Percentiles rank a stretch among this genome's conserved stretches.
phyloP scores from a whole-genome alignment of 2,797 vertebrate species.

The Peromyscus attwateri region DNA sequence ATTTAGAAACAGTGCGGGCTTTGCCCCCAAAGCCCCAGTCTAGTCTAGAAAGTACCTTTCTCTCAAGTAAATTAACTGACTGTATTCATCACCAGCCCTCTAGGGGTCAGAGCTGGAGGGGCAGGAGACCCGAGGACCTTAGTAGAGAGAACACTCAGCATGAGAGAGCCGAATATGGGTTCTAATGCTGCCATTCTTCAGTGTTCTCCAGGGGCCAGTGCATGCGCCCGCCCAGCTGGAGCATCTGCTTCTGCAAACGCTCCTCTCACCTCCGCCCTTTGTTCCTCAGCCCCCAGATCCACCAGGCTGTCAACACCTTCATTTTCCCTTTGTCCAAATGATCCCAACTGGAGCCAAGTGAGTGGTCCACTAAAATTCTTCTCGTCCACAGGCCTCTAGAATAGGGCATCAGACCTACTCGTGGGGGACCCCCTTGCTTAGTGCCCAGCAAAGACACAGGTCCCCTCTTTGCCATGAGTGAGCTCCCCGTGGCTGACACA shows the following conservation, averaged over 20 bases:
- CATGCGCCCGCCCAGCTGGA: not conserved
- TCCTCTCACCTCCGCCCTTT: not conserved
- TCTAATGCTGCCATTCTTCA: not conserved
- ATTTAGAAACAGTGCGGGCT: not conserved
- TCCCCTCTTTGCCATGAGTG: not conserved
- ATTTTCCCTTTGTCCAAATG: not conserved
- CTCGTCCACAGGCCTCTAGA: not conserved
- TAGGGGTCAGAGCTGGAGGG: not conserved
- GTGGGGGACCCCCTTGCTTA: not conserved
- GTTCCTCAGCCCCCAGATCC: not conserved
- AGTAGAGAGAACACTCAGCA: accelerated
- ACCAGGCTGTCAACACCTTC: not conserved
- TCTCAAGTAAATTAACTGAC: not conserved
- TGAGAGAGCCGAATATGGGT: not conserved
- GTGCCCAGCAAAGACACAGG: not conserved
- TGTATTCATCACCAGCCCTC: not conserved
- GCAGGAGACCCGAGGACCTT: too few relatives aligned
- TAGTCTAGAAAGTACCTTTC: not conserved
- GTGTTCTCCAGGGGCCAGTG: not conserved
- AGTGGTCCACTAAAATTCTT: not conserved
- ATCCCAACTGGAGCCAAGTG: not conserved
- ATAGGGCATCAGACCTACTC: not conserved
- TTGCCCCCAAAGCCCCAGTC: not conserved
- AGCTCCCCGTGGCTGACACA: not conserved
- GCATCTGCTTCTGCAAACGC: not conserved